Conservation (phyloP, 2,113 vertebrate species). For the Ranitomeya imitator region DNA sequence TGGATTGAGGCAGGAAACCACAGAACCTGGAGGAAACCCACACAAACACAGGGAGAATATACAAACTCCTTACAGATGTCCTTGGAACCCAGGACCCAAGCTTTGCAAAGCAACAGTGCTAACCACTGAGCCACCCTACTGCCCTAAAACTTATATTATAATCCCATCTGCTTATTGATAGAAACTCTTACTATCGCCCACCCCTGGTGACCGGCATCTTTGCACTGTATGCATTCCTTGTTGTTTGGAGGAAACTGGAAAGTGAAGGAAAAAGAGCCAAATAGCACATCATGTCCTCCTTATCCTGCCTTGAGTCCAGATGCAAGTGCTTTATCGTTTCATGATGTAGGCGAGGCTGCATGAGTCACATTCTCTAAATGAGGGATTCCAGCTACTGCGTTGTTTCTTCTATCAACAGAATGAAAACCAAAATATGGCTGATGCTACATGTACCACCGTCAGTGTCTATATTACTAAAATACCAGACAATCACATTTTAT, state of each 20-base stretch:
- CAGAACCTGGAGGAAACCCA: no score
- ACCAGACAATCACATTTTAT: not conserved
- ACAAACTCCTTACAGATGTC: no score
- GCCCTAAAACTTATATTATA: not conserved
- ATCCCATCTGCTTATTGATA: not conserved
- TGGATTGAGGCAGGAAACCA: no score
- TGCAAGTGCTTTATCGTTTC: constrained; percentile 6
- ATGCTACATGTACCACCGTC: not conserved
- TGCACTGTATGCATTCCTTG: not conserved
- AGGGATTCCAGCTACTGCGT: not conserved
- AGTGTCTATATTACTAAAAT: not conserved
- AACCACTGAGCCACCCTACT: no score
- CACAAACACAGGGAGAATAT: no score
- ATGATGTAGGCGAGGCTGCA: constrained; percentile 30
- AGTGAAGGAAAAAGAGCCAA: not conserved
- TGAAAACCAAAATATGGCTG: not conserved
- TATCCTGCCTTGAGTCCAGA: not conserved
- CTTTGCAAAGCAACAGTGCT: no score
- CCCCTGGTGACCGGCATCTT: not conserved
- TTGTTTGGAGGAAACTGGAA: constrained; percentile 31
- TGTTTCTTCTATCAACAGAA: constrained; percentile 7
- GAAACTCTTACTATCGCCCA: constrained; percentile 1
- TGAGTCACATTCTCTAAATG: constrained; percentile 18
- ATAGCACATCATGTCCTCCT: constrained; percentile 23
- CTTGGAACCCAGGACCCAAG: no score